These are phyloP conservation scores for Therioaphis trifolii DNA, from an alignment of 2,888 invertebrate species.

Conservation along the genomic window DNA sequence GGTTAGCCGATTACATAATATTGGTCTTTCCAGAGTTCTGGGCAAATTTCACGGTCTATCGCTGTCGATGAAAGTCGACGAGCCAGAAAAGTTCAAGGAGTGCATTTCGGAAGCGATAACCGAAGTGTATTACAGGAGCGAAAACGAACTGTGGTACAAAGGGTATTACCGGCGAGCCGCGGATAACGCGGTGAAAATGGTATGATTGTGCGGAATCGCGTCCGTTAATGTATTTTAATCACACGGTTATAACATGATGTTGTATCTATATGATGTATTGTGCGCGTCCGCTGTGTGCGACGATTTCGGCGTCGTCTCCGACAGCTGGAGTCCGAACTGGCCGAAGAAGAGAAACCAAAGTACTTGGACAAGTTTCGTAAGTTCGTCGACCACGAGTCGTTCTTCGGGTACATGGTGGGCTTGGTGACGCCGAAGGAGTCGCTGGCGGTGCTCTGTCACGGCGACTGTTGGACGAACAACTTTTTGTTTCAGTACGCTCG, in stretches of 20 bases:
- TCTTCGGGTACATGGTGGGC: slow-evolving; percentile 77
- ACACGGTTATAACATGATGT: no score
- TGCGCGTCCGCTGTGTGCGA: no score
- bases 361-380: slow-evolving; percentile 74
- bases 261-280: no score
- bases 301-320: slow-evolving; percentile 60
- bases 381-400: slow-evolving; percentile 75
- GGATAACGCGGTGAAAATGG: slow-evolving; percentile 77
- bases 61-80: slow-evolving; percentile 73
- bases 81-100: slow-evolving; percentile 73
- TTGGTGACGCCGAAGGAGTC: slow-evolving; percentile 75
- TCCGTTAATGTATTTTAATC: no score
- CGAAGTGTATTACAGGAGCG: slow-evolving; percentile 75
- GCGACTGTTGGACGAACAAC: slow-evolving; percentile 83
- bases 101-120: slow-evolving; percentile 67
- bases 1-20: no score
- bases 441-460: slow-evolving; percentile 78
- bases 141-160: slow-evolving; percentile 78
- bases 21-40: slow-evolving; percentile 70
- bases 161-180: slow-evolving; percentile 77
- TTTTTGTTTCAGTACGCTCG: slow-evolving; percentile 75
- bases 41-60: slow-evolving; percentile 77
- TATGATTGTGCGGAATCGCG: no score
- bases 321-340: slow-evolving; percentile 56
- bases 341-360: slow-evolving; percentile 67